A percentile compares a stretch with the other conserved stretches of the same genome.
Evolutionary conservation across 2,797 vertebrate species (phyloP).

Genomic region (Lacerta agilis): DNA sequence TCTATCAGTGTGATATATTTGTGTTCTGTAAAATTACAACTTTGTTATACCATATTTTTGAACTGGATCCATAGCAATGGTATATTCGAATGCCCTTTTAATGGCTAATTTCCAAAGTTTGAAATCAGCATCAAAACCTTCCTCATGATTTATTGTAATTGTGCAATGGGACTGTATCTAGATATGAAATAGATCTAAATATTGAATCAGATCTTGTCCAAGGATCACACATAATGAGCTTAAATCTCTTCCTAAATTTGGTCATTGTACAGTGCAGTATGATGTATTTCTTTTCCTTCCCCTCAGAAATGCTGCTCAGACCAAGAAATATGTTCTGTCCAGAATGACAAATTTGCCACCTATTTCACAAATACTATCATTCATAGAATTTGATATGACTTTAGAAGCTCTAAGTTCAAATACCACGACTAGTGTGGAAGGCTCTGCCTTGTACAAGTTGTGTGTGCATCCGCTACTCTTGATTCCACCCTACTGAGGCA

Average conservation of each 20-base stretch:
- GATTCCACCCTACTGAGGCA: background rate
- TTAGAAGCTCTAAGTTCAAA: background rate
- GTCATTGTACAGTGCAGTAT: background rate
- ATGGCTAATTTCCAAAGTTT: background rate
- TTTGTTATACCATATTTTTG: background rate
- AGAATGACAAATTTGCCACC: background rate
- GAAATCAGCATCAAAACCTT: background rate
- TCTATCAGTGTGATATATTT: background rate
- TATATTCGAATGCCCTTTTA: background rate
- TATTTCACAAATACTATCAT: background rate
- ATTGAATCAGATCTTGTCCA: background rate
- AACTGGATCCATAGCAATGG: background rate
- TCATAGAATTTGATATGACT: background rate
- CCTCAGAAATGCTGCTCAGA: background rate
- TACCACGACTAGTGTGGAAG: background rate
- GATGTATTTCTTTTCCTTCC: background rate
- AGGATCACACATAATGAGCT: background rate
- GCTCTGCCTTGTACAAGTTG: background rate
- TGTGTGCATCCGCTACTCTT: background rate
- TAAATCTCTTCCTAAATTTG: background rate
- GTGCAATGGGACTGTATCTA: background rate
- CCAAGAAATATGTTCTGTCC: background rate
- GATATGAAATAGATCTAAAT: background rate
- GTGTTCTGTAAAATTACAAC: background rate
- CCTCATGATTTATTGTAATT: background rate